Evolutionary conservation across 2,113 vertebrate genomes (phyloP).

Genomic region (Nibea coibor): DNA sequence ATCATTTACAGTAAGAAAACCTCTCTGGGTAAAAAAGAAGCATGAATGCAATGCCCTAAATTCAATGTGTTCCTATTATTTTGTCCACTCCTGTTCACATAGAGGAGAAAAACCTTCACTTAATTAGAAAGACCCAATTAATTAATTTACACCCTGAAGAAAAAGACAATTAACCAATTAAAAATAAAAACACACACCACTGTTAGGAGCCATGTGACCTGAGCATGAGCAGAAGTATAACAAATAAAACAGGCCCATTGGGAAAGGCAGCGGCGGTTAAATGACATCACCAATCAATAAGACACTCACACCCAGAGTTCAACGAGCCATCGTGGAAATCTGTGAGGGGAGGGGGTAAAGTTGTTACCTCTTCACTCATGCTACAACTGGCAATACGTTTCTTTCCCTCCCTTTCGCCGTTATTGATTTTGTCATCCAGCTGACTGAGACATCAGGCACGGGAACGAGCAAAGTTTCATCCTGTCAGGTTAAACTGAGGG

Average conservation of each 20-base stretch:
- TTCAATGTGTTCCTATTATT: constrained; percentile 1
- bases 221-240: constrained; percentile 5
- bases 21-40: background rate
- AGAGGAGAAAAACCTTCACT: background rate
- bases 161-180: constrained; percentile 1
- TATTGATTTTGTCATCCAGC: constrained; percentile 64
- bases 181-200: constrained; percentile 9
- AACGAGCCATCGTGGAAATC: constrained; percentile 46
- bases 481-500: constrained; percentile 27
- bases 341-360: constrained; percentile 24
- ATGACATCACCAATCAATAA: constrained; percentile 59
- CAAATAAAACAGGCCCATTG: constrained; percentile 18
- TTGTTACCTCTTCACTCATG: constrained; percentile 50
- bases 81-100: background rate
- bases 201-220: constrained; percentile 11
- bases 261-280: constrained; percentile 29
- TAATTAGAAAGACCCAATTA: background rate
- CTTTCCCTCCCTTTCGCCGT: constrained; percentile 28
- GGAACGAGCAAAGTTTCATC: constrained; percentile 32
- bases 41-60: background rate
- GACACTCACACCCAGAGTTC: constrained; percentile 47
- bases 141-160: background rate
- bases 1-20: background rate
- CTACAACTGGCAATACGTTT: constrained; percentile 37
- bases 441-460: constrained; percentile 27